Evolutionary conservation across 2,113 vertebrate genomes (phyloP).

Genomic region (Dasyprocta punctata): DNA sequence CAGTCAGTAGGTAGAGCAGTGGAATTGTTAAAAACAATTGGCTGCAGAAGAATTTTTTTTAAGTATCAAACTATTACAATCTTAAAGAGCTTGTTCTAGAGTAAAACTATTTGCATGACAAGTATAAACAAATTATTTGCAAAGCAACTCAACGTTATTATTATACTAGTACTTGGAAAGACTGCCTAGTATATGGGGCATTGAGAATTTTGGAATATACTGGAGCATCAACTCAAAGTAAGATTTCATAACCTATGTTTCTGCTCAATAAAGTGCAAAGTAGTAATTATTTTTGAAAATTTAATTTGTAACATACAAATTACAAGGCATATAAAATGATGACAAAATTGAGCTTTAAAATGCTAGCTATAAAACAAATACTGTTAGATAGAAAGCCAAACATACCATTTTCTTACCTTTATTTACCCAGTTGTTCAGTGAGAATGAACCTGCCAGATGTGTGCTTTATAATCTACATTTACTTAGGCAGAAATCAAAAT

Average conservation of each 20-base stretch:
- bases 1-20: neutral
- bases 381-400: constrained; percentile 22
- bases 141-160: neutral
- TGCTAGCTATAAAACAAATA: constrained; percentile 71
- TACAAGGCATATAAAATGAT: constrained; percentile 44
- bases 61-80: neutral
- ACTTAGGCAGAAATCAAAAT: constrained; percentile 73
- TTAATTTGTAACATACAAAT: constrained; percentile 55
- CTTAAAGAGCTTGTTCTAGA: neutral
- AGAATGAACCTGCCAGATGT: constrained; percentile 49
- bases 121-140: neutral
- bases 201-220: constrained; percentile 48
- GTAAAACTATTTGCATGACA: neutral
- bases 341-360: constrained; percentile 50
- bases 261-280: constrained; percentile 19
- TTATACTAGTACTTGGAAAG: neutral
- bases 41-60: neutral
- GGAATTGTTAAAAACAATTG: neutral
- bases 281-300: neutral
- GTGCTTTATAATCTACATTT: constrained; percentile 74
- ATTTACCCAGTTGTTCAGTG: constrained; percentile 64
- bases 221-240: constrained; percentile 12
- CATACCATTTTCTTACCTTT: constrained; percentile 68
- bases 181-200: accelerated
- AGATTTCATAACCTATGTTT: neutral